phyloP scores from a whole-genome alignment of 1,140 invertebrate genomes.

The Neotoxoptera formosana region DNA sequence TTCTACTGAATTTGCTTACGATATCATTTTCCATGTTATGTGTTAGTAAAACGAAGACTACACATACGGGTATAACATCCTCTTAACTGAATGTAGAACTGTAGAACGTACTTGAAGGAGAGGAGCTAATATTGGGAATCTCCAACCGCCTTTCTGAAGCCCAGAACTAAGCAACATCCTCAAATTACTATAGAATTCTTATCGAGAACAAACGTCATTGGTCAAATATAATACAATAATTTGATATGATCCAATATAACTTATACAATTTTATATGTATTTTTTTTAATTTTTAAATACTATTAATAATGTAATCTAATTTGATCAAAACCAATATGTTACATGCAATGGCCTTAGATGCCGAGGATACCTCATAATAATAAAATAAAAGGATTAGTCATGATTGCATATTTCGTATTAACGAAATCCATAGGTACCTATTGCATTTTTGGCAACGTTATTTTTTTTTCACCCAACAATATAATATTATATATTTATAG shows the following conservation, averaged over 20 bases:
- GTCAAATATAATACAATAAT: not conserved
- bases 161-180: too few species aligned
- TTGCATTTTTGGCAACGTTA: constrained; percentile 17
- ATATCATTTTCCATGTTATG: not conserved
- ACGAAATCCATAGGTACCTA: not conserved
- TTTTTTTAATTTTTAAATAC: not conserved
- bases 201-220: not conserved
- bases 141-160: too few species aligned
- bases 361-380: not conserved
- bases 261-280: not conserved
- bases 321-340: not conserved
- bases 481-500: not conserved
- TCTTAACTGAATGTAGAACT: too few species aligned
- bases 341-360: not conserved
- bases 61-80: too few species aligned
- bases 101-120: too few species aligned
- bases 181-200: not conserved
- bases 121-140: too few species aligned
- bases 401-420: not conserved
- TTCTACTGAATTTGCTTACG: not conserved
- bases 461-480: not conserved
- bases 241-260: too few species aligned
- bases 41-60: not conserved
- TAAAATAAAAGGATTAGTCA: not conserved
- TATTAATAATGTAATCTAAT: not conserved